Evolutionary conservation across 1,140 invertebrate species (phyloP).

Genomic region (Vollenhovia emeryi): DNA sequence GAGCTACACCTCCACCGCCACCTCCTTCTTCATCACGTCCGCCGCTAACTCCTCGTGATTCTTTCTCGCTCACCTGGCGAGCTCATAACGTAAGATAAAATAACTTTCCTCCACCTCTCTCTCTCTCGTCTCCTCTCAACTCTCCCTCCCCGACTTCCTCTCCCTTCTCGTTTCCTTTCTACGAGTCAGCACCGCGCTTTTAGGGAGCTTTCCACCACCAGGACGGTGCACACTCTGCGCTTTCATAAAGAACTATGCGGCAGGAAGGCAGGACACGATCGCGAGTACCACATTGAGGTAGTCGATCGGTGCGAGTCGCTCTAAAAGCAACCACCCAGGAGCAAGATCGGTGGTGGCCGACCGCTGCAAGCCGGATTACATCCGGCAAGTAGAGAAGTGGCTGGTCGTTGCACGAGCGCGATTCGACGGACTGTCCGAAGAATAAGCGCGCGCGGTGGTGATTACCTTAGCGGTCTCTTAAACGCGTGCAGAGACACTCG

Average conservation of each 20-base stretch:
- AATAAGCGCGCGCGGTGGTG: neutral
- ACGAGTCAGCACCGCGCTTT: slow-evolving; percentile 57
- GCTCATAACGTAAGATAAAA: slow-evolving; percentile 47
- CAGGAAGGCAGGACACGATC: slow-evolving; percentile 39
- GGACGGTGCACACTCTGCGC: slow-evolving; percentile 26
- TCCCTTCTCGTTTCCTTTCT: slow-evolving; percentile 33
- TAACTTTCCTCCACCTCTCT: slow-evolving; percentile 55
- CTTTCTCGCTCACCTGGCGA: slow-evolving; percentile 66
- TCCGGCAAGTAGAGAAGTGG: slow-evolving; percentile 36
- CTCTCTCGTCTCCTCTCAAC: slow-evolving; percentile 35
- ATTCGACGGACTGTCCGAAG: neutral
- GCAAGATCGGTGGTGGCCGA: slow-evolving; percentile 38
- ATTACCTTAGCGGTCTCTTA: neutral
- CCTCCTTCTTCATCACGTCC: slow-evolving; percentile 17
- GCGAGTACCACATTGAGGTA: slow-evolving; percentile 64
- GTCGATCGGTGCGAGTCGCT: slow-evolving; percentile 58
- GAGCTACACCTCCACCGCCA: slow-evolving; percentile 54
- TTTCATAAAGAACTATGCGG: slow-evolving; percentile 70
- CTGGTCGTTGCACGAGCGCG: neutral
- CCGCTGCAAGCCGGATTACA: slow-evolving; percentile 5
- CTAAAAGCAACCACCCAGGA: slow-evolving; percentile 58
- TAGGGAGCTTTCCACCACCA: slow-evolving; percentile 75
- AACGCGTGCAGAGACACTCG: neutral
- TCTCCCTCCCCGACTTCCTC: neutral
- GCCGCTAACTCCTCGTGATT: slow-evolving; percentile 49